These are phyloP conservation scores for Psilanteris sp. DNA, from an alignment of 1,140 invertebrate species.

Conservation along the genomic window DNA sequence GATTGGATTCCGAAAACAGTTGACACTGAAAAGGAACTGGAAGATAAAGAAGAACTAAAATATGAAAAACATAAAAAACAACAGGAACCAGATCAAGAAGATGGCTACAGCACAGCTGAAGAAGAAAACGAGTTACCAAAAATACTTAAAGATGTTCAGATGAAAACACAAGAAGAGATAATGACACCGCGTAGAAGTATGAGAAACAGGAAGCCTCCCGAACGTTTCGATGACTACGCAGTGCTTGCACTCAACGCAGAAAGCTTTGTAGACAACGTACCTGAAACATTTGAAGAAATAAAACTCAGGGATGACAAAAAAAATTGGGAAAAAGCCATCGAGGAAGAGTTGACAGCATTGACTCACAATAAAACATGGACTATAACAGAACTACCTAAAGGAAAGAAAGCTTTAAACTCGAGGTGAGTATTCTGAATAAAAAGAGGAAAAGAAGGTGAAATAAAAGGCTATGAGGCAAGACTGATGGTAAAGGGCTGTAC, in stretches of 20 bases:
- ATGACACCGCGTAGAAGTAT: background rate
- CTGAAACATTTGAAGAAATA: background rate
- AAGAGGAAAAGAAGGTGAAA: background rate
- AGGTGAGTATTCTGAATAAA: constrained; percentile 65
- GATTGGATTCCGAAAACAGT: constrained; percentile 9
- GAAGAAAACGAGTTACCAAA: background rate
- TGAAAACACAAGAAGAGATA: background rate
- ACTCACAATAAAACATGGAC: background rate
- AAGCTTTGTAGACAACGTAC: background rate
- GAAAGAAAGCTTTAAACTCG: constrained; percentile 66
- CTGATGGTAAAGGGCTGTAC: constrained; percentile 62
- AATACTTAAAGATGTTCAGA: too few species aligned
- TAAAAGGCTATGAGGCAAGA: constrained; percentile 61
- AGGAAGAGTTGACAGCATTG: background rate
- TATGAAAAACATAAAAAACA: background rate
- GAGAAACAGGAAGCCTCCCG: background rate
- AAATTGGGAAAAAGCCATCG: background rate
- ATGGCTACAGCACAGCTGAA: background rate
- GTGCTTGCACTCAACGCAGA: background rate
- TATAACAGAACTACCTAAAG: constrained; percentile 4
- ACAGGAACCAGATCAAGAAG: background rate
- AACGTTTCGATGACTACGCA: background rate
- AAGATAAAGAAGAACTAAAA: too few species aligned
- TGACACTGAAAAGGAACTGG: too few species aligned
- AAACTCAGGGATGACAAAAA: background rate